Base-by-base conservation (phyloP, 2,888 invertebrate genomes). In the Xanthia togata region DNA sequence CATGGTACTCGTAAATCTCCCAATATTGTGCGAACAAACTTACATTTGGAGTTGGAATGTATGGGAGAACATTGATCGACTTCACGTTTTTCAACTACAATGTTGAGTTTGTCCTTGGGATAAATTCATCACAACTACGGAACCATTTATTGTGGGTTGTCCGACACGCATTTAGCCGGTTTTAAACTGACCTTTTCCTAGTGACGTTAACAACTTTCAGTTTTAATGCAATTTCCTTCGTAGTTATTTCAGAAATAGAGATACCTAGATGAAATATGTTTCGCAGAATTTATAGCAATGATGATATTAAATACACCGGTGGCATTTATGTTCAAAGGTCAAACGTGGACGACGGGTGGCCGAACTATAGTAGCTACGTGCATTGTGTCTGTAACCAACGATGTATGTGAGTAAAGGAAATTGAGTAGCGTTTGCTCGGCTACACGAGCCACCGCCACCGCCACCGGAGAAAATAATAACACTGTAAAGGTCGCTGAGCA, bases 301-400 rank as follows among this genome's bases (percentile, higher is more conserved):
- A 67, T 73, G 84, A 82, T 83, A 84, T 89, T 69, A 77, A 88
- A 82, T 84, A 88, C 83, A 74, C 80, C 76, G 78, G 75, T 89
- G 88, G 72, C 89, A 90, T 91, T 91, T 88, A 78, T 81, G 78
- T 78, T 67, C 73, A 91, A 90, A 92, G 91, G 91, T 90, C 89
- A 91, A 76, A 81, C 71, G 85, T 83, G 79, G 86, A 89, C 84
- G 79, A 74, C 31, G 67, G 69, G 74, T 82, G 74, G 41, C 59
- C 44, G 53, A 41, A 47, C 35, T 50, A 44, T 57, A 77, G 70
- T 70, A 70, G 35, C 55, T 87, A 80, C 68, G 70, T 69, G 73
- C 47, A 41, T 55, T 72, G 70, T 77, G 70, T 76, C 78, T 9
- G n/a, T 62, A 70, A 50, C 78, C 63, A 65, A 63, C 78, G 65